A percentile compares a stretch with the other conserved stretches of the same genome.
Conservation (phyloP, 2,113 vertebrate genomes). For the Chionis minor region DNA sequence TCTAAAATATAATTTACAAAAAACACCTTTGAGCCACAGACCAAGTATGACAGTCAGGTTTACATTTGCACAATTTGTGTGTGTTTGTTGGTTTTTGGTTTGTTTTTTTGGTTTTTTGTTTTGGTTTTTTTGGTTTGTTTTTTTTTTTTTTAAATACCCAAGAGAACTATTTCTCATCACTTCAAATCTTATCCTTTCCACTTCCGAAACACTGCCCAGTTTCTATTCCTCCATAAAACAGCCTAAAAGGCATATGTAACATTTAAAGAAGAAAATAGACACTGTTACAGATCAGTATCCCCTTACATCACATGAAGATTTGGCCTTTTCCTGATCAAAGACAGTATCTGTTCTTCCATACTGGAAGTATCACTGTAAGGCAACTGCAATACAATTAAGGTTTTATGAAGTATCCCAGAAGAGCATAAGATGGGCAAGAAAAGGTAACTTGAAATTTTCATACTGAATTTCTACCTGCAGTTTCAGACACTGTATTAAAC, state of each 20-base stretch:
- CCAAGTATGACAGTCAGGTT: background rate
- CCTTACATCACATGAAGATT: background rate
- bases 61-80: background rate
- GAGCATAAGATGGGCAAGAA: fast-evolving
- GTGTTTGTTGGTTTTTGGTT: too few species aligned
- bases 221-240: background rate
- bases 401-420: background rate
- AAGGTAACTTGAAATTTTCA: background rate
- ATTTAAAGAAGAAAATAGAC: background rate
- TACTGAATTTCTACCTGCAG: background rate
- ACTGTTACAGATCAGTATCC: background rate
- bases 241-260: background rate
- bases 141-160: background rate
- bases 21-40: background rate
- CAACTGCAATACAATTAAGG: background rate
- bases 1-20: background rate
- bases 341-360: background rate
- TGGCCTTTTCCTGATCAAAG: background rate
- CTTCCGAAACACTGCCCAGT: background rate
- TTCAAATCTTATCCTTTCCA: background rate
- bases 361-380: background rate
- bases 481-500: background rate
- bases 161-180: background rate
- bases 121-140: background rate
- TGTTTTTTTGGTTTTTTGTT: background rate